Evolutionary conservation across 2,888 invertebrate species (phyloP).

Genomic region (Pachymerium ferrugineum): DNA sequence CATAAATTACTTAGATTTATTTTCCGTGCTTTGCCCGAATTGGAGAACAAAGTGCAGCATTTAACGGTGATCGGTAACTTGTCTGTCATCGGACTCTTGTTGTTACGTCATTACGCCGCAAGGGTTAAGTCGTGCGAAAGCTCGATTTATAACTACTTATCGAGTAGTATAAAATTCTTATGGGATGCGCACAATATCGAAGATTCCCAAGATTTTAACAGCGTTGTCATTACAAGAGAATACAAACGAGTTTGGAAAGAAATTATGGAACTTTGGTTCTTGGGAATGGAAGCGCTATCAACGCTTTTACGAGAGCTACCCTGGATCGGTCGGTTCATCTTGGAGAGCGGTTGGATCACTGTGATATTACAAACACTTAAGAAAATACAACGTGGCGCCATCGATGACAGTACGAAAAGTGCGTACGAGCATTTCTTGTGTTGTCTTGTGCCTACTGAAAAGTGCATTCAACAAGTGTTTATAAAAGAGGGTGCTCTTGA

Average conservation of each 20-base stretch:
- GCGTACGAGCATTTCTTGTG: conserved; percentile 86
- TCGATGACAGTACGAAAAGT: conserved; percentile 76
- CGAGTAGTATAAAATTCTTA: conserved; percentile 79
- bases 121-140: conserved; percentile 53
- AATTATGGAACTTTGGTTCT: conserved; percentile 83
- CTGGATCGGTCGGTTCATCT: conserved; percentile 56
- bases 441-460: conserved; percentile 55
- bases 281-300: conserved; percentile 89
- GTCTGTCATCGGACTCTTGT: conserved; percentile 71
- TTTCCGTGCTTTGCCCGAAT: conserved; percentile 74
- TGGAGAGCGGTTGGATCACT: conserved; percentile 90
- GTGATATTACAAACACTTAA: conserved; percentile 75
- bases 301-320: conserved; percentile 62
- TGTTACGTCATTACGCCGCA: conserved; percentile 75
- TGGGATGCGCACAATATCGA: conserved; percentile 91
- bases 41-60: conserved; percentile 68
- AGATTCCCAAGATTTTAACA: conserved; percentile 75
- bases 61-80: conserved; percentile 78
- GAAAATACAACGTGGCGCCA: conserved; percentile 73
- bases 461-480: conserved; percentile 35
- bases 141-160: conserved; percentile 77
- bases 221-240: conserved; percentile 73
- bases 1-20: conserved; percentile 76
- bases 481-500: conserved; percentile 35
- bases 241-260: conserved; percentile 87